Conservation (phyloP, 1,140 invertebrate genomes). For the Acyrthosiphon pisum region DNA sequence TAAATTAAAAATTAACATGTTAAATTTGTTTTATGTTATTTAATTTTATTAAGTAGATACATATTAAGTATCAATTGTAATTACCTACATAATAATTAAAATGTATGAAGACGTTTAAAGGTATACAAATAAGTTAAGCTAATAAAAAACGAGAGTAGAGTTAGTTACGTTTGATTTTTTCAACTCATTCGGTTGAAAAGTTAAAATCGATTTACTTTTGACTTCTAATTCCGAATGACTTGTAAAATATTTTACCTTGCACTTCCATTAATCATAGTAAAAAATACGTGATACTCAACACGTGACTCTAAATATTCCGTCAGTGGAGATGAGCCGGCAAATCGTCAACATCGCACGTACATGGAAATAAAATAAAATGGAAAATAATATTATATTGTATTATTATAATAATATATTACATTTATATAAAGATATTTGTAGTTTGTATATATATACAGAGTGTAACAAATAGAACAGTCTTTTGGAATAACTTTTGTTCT, state of each 20-base stretch:
- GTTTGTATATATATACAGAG: too few species aligned
- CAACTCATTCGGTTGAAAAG: not conserved
- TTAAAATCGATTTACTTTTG: not conserved
- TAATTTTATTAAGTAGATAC: not conserved
- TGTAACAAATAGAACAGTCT: too few species aligned
- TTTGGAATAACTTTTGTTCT: too few species aligned
- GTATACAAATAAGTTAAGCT: not conserved
- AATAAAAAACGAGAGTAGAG: too few species aligned
- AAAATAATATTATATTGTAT: not conserved
- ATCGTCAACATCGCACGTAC: not conserved
- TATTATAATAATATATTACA: too few species aligned
- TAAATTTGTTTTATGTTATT: not conserved
- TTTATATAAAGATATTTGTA: too few species aligned
- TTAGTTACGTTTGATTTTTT: not conserved
- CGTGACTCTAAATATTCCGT: too few species aligned
- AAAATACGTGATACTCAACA: too few species aligned
- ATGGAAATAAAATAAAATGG: not conserved
- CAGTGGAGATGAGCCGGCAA: not conserved
- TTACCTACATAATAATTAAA: not conserved
- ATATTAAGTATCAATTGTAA: not conserved
- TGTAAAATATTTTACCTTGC: not conserved
- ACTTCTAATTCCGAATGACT: not conserved
- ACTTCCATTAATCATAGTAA: not conserved
- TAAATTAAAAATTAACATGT: not conserved
- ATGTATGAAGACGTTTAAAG: not conserved